Evolutionary conservation across 2,888 invertebrate species (phyloP), one percentile per base, ranked within the genome.

Genomic region (Synergus itoensis): DNA sequence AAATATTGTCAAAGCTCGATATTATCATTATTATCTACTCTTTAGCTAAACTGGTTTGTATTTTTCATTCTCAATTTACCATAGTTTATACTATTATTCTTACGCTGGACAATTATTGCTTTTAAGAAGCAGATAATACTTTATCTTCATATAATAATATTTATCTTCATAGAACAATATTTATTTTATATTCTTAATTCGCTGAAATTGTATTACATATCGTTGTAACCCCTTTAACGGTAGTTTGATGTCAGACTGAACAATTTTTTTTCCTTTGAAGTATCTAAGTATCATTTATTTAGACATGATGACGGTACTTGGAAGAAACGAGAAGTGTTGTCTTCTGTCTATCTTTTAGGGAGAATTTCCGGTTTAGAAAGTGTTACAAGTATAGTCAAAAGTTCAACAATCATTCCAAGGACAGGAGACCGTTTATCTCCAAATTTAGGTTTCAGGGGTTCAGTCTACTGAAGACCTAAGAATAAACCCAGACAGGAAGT

Each of bases 301-400:
- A 18, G 18, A 2, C 60, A 21, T 18, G 21, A 60, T 11, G n/a
- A 60, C 4, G 60, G 21, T 11, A 60, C 60, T 21, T 3, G 18
- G 60, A 60, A 21, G 21, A 11, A 60, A 60, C 12, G 12, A 60
- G 21, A 60, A 21, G 60, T n/a, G 53, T 43, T 11, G 43, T 43
- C 11, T 28, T 21, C 11, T 60, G 60, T 28, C 21, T 3, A 11
- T 60, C 21, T 60, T 60, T 12, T 21, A 53, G 14, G 53, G 11
- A 11, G 60, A 60, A 60, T 60, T 60, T 60, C 21, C 21, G 60
- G 21, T 60, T 60, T 60, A 60, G 60, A 60, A 21, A 60, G 60
- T 53, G 60, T 36, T 36, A 7, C 36, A 36, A 5, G 36, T 36
- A 36, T 60, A 60, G 11, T 60, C 60, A 18, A 60, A 12, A 21